A percentile compares a stretch with the other conserved stretches of the same genome.
Evolutionary conservation across 1,140 invertebrate genomes (phyloP).

Genomic region (Ceratosolen solmsi): DNA sequence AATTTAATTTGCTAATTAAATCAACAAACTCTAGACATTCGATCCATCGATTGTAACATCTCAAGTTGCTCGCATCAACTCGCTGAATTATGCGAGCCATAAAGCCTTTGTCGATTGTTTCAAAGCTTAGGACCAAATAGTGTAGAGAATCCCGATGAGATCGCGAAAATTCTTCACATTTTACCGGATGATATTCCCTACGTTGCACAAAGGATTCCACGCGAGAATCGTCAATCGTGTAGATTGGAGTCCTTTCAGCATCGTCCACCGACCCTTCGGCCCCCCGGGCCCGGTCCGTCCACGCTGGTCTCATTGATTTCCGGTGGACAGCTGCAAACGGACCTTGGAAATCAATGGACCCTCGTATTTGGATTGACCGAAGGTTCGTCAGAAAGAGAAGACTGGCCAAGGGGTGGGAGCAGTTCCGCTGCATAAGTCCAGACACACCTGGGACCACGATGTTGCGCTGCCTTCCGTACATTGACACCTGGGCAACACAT

Average conservation of each 20-base stretch:
- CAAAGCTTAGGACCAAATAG: too few relatives aligned
- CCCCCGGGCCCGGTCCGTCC: neutral
- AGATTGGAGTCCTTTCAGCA: neutral
- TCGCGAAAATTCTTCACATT: too few relatives aligned
- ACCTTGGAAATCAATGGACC: constrained; percentile 30
- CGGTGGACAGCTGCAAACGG: constrained; percentile 29
- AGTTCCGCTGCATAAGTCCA: neutral
- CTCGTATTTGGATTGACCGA: neutral
- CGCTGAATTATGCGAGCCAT: too few relatives aligned
- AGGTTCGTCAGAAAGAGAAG: neutral
- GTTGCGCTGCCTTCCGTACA: constrained; percentile 15
- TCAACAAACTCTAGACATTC: too few relatives aligned
- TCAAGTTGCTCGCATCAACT: too few relatives aligned
- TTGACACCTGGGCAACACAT: constrained; percentile 66
- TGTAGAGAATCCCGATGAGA: too few relatives aligned
- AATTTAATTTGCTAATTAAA: too few relatives aligned
- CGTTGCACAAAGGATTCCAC: neutral
- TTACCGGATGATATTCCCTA: too few relatives aligned
- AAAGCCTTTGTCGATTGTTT: too few relatives aligned
- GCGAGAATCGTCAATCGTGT: neutral
- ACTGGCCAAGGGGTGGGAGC: neutral
- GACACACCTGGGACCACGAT: constrained; percentile 18
- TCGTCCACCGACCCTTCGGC: too few relatives aligned
- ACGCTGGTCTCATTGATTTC: neutral
- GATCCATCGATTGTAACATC: too few relatives aligned